A percentile compares a stretch with the other conserved stretches of the same genome.
Evolutionary conservation across 2,888 invertebrate species (phyloP).

Genomic region (Fragum whitleyi): DNA sequence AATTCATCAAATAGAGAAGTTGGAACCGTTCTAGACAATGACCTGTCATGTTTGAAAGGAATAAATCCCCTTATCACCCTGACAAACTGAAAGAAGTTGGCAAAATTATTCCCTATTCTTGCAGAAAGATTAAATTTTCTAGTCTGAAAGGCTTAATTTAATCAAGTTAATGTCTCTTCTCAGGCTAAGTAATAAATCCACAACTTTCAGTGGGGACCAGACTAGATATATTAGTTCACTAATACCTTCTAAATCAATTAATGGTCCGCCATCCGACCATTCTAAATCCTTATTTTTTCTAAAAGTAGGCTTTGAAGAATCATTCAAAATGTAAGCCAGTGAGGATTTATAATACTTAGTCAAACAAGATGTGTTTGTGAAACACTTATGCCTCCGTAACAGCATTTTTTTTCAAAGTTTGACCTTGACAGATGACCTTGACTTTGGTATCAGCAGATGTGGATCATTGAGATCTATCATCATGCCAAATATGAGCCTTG

Average conservation of each 20-base stretch:
- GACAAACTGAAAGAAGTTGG: neutral
- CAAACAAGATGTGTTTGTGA: too few species aligned
- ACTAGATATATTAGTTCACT: neutral
- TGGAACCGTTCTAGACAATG: constrained; percentile 8
- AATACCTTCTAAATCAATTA: neutral
- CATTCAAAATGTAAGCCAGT: too few species aligned
- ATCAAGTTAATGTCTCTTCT: constrained; percentile 16
- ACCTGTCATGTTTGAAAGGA: neutral
- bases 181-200: constrained; percentile 1
- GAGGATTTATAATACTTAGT: too few species aligned
- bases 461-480: too few species aligned
- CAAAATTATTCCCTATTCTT: constrained; percentile 13
- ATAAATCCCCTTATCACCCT: constrained; percentile 14
- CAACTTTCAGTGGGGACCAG: neutral
- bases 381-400: too few species aligned
- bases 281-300: neutral
- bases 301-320: too few species aligned
- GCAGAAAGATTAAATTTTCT: constrained; percentile 12
- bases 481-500: too few species aligned
- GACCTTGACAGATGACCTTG: too few species aligned
- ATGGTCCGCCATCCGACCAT: neutral
- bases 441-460: too few species aligned
- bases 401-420: too few species aligned
- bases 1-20: neutral
- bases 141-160: constrained; percentile 23